Percentiles rank a stretch among this genome's conserved stretches.
These are phyloP conservation scores for Diabrotica balteata DNA, from an alignment of 2,888 invertebrate species.

Conservation along the genomic window DNA sequence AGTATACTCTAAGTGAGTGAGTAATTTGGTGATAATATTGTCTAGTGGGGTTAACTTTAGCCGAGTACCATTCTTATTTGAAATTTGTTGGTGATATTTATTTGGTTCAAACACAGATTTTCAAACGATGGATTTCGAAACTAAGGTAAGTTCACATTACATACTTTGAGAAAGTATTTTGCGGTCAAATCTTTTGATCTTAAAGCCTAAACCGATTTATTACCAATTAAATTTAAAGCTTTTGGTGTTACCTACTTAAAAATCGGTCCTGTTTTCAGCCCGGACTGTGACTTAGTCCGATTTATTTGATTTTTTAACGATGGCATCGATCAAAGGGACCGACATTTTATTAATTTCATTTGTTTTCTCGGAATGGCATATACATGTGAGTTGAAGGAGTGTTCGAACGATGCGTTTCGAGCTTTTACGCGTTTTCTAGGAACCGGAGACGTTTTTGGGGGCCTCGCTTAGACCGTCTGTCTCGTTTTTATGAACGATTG, in stretches of 20 bases:
- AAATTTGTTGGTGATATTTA: too few relatives aligned
- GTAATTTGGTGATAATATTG: too few relatives aligned
- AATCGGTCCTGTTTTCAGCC: conserved; percentile 2
- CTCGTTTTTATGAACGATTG: not conserved
- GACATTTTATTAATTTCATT: conserved; percentile 51
- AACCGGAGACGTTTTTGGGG: conserved; percentile 31
- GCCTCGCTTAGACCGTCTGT: conserved; percentile 14
- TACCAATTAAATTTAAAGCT: not conserved
- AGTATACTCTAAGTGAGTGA: too few relatives aligned
- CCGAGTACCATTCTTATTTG: too few relatives aligned
- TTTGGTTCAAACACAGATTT: too few relatives aligned
- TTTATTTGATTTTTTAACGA: conserved; percentile 52
- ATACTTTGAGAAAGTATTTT: too few relatives aligned
- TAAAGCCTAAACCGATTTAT: not conserved
- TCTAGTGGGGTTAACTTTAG: too few relatives aligned
- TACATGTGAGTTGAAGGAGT: conserved; percentile 34
- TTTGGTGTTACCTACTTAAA: not conserved
- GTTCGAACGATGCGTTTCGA: conserved; percentile 34
- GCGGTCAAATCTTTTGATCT: too few relatives aligned
- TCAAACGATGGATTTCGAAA: too few relatives aligned
- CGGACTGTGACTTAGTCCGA: conserved; percentile 33
- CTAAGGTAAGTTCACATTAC: too few relatives aligned
- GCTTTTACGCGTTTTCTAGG: conserved; percentile 38
- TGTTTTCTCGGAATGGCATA: conserved; percentile 46
- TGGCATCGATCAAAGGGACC: conserved; percentile 49